Conservation (phyloP, 2,113 vertebrate species). For the Daphoenositta chrysoptera region DNA sequence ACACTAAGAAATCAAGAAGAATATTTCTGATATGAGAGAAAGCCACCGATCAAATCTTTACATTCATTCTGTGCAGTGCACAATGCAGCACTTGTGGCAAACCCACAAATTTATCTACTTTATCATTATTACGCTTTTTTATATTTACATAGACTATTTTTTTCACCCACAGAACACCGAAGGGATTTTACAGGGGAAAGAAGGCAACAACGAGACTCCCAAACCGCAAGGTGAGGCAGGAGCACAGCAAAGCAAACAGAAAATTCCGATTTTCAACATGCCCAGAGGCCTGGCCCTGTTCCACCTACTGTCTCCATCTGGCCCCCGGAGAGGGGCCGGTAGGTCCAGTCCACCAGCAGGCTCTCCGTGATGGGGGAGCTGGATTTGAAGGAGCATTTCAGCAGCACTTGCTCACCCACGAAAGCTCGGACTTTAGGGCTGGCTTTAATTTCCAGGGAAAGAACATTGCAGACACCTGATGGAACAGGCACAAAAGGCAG, state of each 20-base stretch:
- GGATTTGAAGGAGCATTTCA: conserved; percentile 87
- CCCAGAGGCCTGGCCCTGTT: background rate
- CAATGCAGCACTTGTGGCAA: background rate
- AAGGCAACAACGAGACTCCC: rapidly evolving
- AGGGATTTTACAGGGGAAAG: background rate
- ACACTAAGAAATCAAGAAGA: background rate
- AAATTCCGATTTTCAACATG: background rate
- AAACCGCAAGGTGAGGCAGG: rapidly evolving
- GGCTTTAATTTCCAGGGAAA: conserved; percentile 76
- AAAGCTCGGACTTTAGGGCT: conserved; percentile 75
- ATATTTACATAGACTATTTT: background rate
- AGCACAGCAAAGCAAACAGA: background rate
- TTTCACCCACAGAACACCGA: background rate
- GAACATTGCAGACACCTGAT: conserved; percentile 58
- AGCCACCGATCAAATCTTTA: background rate
- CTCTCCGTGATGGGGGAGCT: conserved; percentile 72
- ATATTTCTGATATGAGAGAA: background rate
- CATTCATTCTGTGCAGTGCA: rapidly evolving
- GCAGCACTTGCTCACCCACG: conserved; percentile 68
- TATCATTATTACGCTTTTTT: background rate
- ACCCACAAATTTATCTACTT: background rate
- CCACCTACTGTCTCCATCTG: conserved; percentile 71
- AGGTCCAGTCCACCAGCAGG: conserved; percentile 87
- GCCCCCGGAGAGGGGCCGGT: conserved; percentile 75
- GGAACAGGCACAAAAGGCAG: background rate